Evolutionary conservation across 2,113 vertebrate species (phyloP), one percentile per base, ranked within the genome.

Genomic region (cat (Felis catus)): DNA sequence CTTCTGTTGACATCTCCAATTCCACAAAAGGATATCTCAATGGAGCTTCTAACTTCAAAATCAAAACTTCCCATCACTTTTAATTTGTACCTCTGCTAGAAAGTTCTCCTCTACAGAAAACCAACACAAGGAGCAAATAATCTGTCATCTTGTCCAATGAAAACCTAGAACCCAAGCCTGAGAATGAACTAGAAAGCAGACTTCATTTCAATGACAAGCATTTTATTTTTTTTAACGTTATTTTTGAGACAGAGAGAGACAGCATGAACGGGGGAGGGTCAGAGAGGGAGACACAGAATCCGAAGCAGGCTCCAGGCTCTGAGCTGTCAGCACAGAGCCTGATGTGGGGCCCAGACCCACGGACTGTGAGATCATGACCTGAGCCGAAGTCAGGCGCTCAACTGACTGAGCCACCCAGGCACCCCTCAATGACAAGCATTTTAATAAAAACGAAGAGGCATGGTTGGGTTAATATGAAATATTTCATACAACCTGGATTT

Each of bases 181-280:
- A 97, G 89, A 45, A 96, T 61, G 31, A 97, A 91, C 73, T 74
- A 70, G 41, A 94, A 94, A 95, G 45, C 78, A 85, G 31, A 85
- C 91, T 95, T 97, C 95, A 95, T 96, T 95, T 94, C 53, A 92
- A 53, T 48, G 81, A 95, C 66, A 92, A 91, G 31, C 58, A 93
- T 36, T 94, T 94, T 83, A 95, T 45, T 45, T 45, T 45, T 45
- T 45, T 45, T 45, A 45, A 45, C 45, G 45, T 45, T 45, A 45
- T 45, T 45, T 45, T 45, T 45, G 45, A 45, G 45, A 45, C 7
- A 45, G 45, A 45, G 45, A 45, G 8, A 45, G 41, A 45, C 41
- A 7, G 45, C 45, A 45, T 45, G 45, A 45, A 45, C 0, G 1
- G 45, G 45, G 7, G 45, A 45, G 45, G 45, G 45, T 45, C 45